Base-by-base conservation (phyloP, 2,888 invertebrate genomes). In the Epirrita christyi region DNA sequence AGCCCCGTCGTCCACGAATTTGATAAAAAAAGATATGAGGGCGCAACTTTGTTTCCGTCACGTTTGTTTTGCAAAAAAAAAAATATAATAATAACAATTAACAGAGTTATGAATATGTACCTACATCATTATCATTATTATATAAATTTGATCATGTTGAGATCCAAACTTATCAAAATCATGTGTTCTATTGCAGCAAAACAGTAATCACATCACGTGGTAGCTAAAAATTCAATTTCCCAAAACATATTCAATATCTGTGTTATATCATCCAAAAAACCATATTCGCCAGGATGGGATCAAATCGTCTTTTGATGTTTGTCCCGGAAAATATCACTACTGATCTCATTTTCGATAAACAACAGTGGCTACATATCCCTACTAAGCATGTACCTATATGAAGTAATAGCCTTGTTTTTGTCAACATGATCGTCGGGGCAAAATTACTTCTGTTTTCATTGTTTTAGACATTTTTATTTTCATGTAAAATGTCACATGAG, bases 401-500 rank as follows among this genome's bases (percentile, higher is more conserved):
- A 32, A 58, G 38, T 46, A 54, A 61, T 49, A 29, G 50, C 47
- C 45, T 60, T 65, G 64, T 65, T 62, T 64, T 61, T 49, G 58
- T 59, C 49, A 48, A 40, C 59, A 50, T 55, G 27, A 8, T 14
- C 5, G 8, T 47, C 13, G 8, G 36, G 38, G 32, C 10, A 11
- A n/a, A n/a, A 6, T 50, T 28, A 15, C 15, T 21, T 8, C 38
- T 49, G 41, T 45, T 58, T 43, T 42, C 21, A 46, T 50, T 54
- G 45, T 34, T 28, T 47, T 38, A 32, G 28, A 11, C 43, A 34
- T 59, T 51, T 54, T 38, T 47, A 45, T 54, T 44, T 34, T 14
- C 43, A 29, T 42, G 40, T 44, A 1, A 38, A 14, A 11, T 36
- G 36, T 36, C 36, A 36, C 32, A 1, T 32, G 2, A 3, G 21